Evolutionary conservation across 2,797 vertebrate species (phyloP).

Genomic region (Cygnus olor): DNA sequence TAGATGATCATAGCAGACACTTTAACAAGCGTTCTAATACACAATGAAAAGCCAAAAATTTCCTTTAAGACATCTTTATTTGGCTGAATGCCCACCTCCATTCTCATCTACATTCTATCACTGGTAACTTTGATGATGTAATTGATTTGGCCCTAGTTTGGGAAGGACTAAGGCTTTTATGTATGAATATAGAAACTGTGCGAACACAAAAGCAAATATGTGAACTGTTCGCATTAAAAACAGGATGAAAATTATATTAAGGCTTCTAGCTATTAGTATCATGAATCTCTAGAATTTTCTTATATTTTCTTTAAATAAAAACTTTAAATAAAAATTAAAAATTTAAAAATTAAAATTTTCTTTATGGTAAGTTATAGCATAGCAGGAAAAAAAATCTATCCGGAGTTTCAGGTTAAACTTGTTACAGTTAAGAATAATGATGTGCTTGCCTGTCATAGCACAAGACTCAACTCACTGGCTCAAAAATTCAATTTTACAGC

Average conservation of each 20-base stretch:
- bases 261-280: not conserved
- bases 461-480: not conserved
- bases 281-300: not conserved
- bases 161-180: not conserved
- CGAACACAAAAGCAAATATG: not conserved
- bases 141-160: not conserved
- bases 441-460: not conserved
- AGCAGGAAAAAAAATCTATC: not conserved
- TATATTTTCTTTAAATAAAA: too few species aligned
- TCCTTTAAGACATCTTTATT: not conserved
- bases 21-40: not conserved
- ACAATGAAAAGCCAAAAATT: not conserved
- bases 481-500: not conserved
- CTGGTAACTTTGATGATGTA: not conserved
- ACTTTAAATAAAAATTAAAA: too few species aligned
- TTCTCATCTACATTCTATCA: not conserved
- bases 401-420: not conserved
- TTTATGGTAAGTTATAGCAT: not conserved
- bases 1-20: not conserved
- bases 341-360: not conserved
- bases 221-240: not conserved
- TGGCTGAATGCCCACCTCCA: not conserved
- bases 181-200: not conserved
- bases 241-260: not conserved
- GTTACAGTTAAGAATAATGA: not conserved